These are phyloP conservation scores for Odocoileus virginianus DNA, from an alignment of 2,113 vertebrate species.

Conservation along the genomic window DNA sequence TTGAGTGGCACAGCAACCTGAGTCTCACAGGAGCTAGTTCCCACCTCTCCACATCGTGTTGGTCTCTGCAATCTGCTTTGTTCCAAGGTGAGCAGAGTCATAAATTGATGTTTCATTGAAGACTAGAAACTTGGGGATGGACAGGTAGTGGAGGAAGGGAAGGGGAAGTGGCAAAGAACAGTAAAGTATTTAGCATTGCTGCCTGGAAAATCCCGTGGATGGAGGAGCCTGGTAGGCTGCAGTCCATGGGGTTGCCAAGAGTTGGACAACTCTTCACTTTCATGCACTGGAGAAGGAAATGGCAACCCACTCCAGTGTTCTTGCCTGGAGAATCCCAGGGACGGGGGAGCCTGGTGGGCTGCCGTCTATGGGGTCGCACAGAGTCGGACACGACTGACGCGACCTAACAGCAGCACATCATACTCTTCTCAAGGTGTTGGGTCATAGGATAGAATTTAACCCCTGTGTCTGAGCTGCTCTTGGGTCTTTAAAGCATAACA, in stretches of 20 bases:
- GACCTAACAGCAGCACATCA: background rate
- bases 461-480: background rate
- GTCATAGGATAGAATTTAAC: background rate
- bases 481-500: background rate
- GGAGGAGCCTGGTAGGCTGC: too few species aligned
- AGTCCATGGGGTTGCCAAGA: too few species aligned
- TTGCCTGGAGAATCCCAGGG: too few species aligned
- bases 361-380: too few species aligned
- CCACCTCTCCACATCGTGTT: background rate
- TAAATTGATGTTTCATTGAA: background rate
- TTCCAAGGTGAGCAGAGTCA: background rate
- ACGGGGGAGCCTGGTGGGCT: too few species aligned
- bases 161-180: background rate
- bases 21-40: background rate
- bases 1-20: background rate
- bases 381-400: too few species aligned
- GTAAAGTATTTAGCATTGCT: background rate
- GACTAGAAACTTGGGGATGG: background rate
- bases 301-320: too few species aligned
- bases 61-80: background rate
- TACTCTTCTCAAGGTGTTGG: background rate
- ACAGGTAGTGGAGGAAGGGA: background rate
- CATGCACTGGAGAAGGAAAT: too few species aligned
- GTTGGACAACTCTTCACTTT: too few species aligned
- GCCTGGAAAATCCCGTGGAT: too few species aligned